These are phyloP conservation scores for Nymphicus hollandicus DNA, from an alignment of 2,113 vertebrate genomes.

Conservation along the genomic window DNA sequence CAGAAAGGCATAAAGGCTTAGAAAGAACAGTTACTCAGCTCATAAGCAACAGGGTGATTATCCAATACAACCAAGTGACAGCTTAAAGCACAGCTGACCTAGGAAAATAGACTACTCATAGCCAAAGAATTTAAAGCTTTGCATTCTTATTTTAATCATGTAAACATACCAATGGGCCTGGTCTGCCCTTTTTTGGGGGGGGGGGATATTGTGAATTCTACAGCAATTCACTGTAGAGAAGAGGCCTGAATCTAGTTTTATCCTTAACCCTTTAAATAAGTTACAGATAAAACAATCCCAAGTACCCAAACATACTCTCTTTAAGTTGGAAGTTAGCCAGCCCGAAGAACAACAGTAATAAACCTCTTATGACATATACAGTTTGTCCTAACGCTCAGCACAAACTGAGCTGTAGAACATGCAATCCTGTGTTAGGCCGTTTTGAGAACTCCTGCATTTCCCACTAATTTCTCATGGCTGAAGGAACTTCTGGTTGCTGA, in stretches of 20 bases:
- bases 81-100: not conserved
- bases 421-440: fast-evolving
- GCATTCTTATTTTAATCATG: not conserved
- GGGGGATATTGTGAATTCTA: not conserved
- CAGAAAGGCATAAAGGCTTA: not conserved
- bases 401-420: no score
- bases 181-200: not conserved
- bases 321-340: not conserved
- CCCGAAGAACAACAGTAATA: not conserved
- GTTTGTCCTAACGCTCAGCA: not conserved
- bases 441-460: not conserved
- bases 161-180: not conserved
- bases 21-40: not conserved
- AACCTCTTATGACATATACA: fast-evolving
- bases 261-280: not conserved
- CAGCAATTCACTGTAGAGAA: not conserved
- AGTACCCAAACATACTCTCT: not conserved
- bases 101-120: not conserved
- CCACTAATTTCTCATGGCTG: not conserved
- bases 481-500: not conserved
- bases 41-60: not conserved
- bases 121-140: not conserved
- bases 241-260: not conserved
- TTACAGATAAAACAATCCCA: not conserved
- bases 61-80: not conserved